Conservation (phyloP, 2,888 invertebrate genomes). For the Cantharis rufa region DNA sequence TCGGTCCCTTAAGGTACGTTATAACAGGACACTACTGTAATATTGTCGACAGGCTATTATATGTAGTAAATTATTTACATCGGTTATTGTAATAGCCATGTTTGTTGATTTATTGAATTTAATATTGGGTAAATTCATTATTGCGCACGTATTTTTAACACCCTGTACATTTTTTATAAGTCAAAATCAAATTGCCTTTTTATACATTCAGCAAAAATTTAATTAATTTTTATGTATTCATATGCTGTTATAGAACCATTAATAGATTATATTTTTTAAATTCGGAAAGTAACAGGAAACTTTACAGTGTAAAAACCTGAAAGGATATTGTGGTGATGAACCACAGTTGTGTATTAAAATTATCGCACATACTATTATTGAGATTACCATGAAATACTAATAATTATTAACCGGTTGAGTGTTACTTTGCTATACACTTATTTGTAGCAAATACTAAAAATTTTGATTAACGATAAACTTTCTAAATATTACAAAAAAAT, state of each 20-base stretch:
- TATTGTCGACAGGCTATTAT: too few species aligned
- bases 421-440: background rate
- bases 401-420: background rate
- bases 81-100: background rate
- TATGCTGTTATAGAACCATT: background rate
- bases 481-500: too few species aligned
- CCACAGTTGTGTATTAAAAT: background rate
- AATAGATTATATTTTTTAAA: background rate
- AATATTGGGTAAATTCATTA: background rate
- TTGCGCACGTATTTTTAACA: background rate
- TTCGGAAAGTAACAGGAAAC: background rate
- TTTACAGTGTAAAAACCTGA: background rate
- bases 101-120: background rate
- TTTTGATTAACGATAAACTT: background rate
- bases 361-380: background rate
- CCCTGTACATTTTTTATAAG: background rate
- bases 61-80: too few species aligned
- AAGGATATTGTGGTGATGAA: background rate
- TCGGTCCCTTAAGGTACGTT: too few species aligned
- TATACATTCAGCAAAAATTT: background rate
- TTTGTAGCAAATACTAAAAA: background rate
- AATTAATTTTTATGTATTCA: background rate
- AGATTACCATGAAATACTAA: background rate
- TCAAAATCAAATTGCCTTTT: background rate
- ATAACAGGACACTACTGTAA: too few species aligned